phyloP scores from a whole-genome alignment of 2,797 vertebrate genomes.

The Chiloscyllium punctatum region DNA sequence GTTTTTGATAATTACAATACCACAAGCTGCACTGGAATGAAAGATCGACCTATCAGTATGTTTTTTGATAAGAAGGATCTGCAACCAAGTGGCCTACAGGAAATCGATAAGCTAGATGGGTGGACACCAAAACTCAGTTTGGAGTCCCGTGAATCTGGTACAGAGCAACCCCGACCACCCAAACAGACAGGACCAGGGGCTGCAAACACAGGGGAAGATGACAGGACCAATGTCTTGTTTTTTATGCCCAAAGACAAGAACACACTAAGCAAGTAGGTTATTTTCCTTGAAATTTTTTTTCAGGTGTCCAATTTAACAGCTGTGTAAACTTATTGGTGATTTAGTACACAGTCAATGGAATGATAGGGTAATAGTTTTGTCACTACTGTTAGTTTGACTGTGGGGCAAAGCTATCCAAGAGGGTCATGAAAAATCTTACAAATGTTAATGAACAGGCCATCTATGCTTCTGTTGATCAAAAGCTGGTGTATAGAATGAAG shows the following conservation, averaged over 20 bases:
- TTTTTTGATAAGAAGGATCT: slow-evolving; percentile 53
- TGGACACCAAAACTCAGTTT: slow-evolving; percentile 65
- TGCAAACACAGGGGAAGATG: slow-evolving; percentile 43
- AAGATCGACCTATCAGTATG: slow-evolving; percentile 57
- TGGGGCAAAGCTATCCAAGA: not conserved
- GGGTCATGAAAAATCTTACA: not conserved
- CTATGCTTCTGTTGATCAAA: not conserved
- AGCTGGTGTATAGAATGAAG: not conserved
- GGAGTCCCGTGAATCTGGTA: slow-evolving; percentile 61
- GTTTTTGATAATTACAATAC: slow-evolving; percentile 50
- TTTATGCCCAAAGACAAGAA: slow-evolving; percentile 77
- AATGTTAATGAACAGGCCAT: not conserved
- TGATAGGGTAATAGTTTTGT: not conserved
- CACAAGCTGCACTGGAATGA: slow-evolving; percentile 47
- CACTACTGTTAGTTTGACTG: not conserved
- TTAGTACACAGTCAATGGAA: slow-evolving; percentile 42
- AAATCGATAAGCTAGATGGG: slow-evolving; percentile 51
- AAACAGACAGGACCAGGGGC: slow-evolving; percentile 44
- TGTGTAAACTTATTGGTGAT: slow-evolving; percentile 2
- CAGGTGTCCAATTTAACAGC: not conserved
- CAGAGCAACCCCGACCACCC: slow-evolving; percentile 49
- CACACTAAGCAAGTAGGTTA: slow-evolving; percentile 71
- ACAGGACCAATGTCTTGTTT: slow-evolving; percentile 66
- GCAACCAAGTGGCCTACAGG: slow-evolving; percentile 40
- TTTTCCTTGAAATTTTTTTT: not conserved